phyloP scores from a whole-genome alignment of 2,888 invertebrate genomes.

The Ochropleura plecta region DNA sequence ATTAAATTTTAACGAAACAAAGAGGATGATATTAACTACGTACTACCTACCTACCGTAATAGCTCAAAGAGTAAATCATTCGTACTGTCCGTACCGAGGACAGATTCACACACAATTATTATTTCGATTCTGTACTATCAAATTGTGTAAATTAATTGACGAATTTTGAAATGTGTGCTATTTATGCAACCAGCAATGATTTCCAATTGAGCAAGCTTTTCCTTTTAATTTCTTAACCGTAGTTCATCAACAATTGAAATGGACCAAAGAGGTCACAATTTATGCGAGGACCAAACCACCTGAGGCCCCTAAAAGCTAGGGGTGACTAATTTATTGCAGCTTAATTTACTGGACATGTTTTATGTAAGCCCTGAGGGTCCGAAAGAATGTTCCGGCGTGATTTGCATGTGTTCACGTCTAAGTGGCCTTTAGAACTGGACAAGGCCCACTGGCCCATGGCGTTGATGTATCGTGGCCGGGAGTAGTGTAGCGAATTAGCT shows the following conservation, averaged over 20 bases:
- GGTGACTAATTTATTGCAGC: constrained; percentile 82
- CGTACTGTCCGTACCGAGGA: not conserved
- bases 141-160: constrained; percentile 2
- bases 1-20: constrained; percentile 20
- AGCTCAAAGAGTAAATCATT: constrained; percentile 34
- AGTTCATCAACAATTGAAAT: constrained; percentile 80
- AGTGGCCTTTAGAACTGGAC: constrained; percentile 71
- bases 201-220: constrained; percentile 23
- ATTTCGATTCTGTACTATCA: constrained; percentile 6
- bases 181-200: constrained; percentile 10
- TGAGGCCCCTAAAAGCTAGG: constrained; percentile 73
- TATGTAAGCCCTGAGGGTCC: constrained; percentile 73
- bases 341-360: constrained; percentile 83
- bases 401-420: constrained; percentile 83
- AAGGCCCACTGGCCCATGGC: constrained; percentile 60
- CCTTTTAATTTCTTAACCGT: constrained; percentile 61
- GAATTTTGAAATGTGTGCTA: not conserved
- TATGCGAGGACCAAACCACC: constrained; percentile 77
- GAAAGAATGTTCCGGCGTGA: constrained; percentile 84
- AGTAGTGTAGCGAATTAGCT: constrained; percentile 58
- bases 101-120: not conserved
- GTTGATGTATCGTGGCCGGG: constrained; percentile 60
- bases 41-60: constrained; percentile 24
- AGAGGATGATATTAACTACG: constrained; percentile 21
- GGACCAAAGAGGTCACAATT: constrained; percentile 75